Conservation (phyloP, 2,888 invertebrate genomes). For the Thereva unica region DNA sequence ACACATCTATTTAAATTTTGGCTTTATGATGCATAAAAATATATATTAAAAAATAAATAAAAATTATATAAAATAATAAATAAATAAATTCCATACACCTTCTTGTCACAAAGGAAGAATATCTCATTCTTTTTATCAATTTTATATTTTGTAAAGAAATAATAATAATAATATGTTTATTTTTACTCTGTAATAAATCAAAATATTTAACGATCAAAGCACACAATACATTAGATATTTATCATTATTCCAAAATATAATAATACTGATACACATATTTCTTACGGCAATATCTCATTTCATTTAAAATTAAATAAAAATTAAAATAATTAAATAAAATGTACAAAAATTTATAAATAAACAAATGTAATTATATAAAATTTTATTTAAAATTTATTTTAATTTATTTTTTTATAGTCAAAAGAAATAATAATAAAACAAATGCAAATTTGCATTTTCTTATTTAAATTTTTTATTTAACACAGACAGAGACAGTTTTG, state of each 20-base stretch:
- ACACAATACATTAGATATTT: slow-evolving; percentile 37
- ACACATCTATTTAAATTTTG: no score
- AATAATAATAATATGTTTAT: no score
- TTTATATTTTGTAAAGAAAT: no score
- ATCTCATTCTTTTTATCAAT: no score
- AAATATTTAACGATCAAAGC: slow-evolving; percentile 36
- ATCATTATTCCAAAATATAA: slow-evolving; percentile 16
- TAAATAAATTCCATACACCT: no score
- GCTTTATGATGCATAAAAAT: no score
- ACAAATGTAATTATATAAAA: no score
- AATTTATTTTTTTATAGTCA: no score
- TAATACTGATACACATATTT: slow-evolving; percentile 25
- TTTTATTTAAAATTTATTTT: no score
- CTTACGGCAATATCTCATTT: slow-evolving; percentile 12
- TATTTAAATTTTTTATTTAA: slow-evolving; percentile 10
- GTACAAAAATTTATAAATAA: slow-evolving; percentile 18
- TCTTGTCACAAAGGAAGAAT: no score
- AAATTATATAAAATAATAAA: no score
- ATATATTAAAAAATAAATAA: no score
- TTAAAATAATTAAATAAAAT: slow-evolving; percentile 14
- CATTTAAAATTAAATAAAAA: background rate
- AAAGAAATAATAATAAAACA: slow-evolving; percentile 4
- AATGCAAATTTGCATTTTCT: background rate
- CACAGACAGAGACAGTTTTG: slow-evolving; percentile 25
- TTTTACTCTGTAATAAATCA: background rate